Evolutionary conservation across 2,797 vertebrate genomes (phyloP).

Genomic region (Rhadinocentrus ornatus): DNA sequence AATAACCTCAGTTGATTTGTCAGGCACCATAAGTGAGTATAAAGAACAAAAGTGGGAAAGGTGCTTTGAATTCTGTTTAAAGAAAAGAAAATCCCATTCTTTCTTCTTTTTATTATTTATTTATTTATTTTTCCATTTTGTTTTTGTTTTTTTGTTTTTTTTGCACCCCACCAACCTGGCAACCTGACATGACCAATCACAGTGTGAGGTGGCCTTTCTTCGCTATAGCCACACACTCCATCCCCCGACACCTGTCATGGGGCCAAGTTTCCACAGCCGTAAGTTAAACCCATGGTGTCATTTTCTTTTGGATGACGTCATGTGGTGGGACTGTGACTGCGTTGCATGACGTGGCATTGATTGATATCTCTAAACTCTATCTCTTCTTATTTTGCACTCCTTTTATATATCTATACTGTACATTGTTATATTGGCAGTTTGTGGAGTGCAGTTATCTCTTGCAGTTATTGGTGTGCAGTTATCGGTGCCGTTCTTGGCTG

Average conservation of each 20-base stretch:
- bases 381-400: slow-evolving; percentile 75
- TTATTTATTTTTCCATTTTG: slow-evolving; percentile 82
- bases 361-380: slow-evolving; percentile 77
- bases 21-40: slow-evolving; percentile 60
- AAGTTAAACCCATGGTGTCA: slow-evolving; percentile 88
- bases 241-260: slow-evolving; percentile 77
- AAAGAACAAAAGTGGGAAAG: slow-evolving; percentile 56
- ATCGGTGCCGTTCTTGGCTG: slow-evolving; percentile 76
- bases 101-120: slow-evolving; percentile 75
- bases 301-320: slow-evolving; percentile 87
- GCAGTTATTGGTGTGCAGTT: slow-evolving; percentile 52
- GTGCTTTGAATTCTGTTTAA: slow-evolving; percentile 74
- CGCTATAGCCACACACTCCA: slow-evolving; percentile 78
- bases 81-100: slow-evolving; percentile 78
- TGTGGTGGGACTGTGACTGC: slow-evolving; percentile 87
- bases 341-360: slow-evolving; percentile 87
- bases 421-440: slow-evolving; percentile 78
- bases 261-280: slow-evolving; percentile 84
- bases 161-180: slow-evolving; percentile 83
- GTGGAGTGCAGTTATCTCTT: slow-evolving; percentile 78
- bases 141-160: slow-evolving; percentile 72
- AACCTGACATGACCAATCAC: slow-evolving; percentile 85
- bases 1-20: slow-evolving; percentile 72
- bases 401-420: slow-evolving; percentile 72
- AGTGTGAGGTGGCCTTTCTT: slow-evolving; percentile 84